Percentiles rank a stretch among this genome's conserved stretches.
Conservation (phyloP, 2,888 invertebrate species). For the Rhodophaea formosa region DNA sequence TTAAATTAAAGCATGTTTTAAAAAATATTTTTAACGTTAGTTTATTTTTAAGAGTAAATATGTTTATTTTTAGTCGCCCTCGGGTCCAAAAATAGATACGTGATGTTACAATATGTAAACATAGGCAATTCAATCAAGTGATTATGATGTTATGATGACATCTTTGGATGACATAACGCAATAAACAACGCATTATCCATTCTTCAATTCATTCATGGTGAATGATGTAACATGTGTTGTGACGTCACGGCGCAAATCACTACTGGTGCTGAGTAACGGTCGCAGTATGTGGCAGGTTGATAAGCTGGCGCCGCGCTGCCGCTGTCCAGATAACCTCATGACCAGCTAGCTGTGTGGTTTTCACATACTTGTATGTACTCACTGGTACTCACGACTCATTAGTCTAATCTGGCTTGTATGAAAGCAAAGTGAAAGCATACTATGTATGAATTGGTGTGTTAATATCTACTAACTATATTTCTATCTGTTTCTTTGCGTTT, state of each 20-base stretch:
- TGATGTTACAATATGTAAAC: background rate
- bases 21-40: too few species aligned
- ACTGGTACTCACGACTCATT: conserved; percentile 4
- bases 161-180: conserved; percentile 4
- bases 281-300: conserved; percentile 54
- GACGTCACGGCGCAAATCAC: conserved; percentile 16
- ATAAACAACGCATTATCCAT: conserved; percentile 12
- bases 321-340: conserved; percentile 36
- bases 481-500: too few species aligned
- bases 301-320: conserved; percentile 45
- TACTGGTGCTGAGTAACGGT: conserved; percentile 46
- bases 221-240: conserved; percentile 15
- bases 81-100: too few species aligned
- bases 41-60: too few species aligned
- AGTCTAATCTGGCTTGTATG: background rate
- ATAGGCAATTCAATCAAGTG: background rate
- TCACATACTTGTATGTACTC: conserved; percentile 5
- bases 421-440: too few species aligned
- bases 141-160: too few species aligned
- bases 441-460: too few species aligned
- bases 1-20: too few species aligned
- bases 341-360: conserved; percentile 15
- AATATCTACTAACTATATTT: too few species aligned
- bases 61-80: too few species aligned
- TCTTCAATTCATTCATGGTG: conserved; percentile 13